phyloP scores from a whole-genome alignment of 2,797 vertebrate species.

The Varecia variegata region DNA sequence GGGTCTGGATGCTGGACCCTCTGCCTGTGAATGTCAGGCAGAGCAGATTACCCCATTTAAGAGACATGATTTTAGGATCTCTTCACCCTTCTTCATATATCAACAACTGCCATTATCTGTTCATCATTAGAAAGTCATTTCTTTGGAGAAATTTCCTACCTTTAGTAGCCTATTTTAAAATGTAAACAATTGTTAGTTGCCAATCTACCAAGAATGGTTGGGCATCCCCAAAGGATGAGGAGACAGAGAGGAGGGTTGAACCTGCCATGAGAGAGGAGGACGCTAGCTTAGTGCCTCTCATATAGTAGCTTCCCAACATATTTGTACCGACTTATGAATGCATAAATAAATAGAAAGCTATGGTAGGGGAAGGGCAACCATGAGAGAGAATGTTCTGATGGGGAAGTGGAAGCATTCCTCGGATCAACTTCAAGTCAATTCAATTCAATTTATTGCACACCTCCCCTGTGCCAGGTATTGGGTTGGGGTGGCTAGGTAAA shows the following conservation, averaged over 20 bases:
- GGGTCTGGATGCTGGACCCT: background rate
- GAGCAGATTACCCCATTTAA: background rate
- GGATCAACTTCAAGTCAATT: background rate
- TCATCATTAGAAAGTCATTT: conserved; percentile 18
- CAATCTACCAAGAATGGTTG: background rate
- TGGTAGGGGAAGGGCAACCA: background rate
- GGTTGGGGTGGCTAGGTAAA: background rate
- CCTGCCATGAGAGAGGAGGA: too few species aligned
- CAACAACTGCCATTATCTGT: background rate
- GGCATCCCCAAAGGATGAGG: background rate
- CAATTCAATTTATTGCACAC: background rate
- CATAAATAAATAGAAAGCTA: background rate
- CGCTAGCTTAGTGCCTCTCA: background rate
- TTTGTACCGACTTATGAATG: background rate
- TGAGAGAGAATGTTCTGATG: background rate
- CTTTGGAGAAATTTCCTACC: conserved; percentile 14
- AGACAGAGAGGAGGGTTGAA: background rate
- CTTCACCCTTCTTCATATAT: conserved; percentile 27
- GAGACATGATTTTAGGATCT: background rate
- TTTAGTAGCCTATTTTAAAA: conserved; percentile 45
- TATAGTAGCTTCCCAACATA: background rate
- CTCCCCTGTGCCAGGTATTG: background rate
- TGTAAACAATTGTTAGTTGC: background rate
- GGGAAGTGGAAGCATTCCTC: background rate
- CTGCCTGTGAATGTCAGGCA: background rate